These are phyloP conservation scores for Eucriotettix oculatus DNA, from an alignment of 2,888 invertebrate genomes.

Conservation along the genomic window DNA sequence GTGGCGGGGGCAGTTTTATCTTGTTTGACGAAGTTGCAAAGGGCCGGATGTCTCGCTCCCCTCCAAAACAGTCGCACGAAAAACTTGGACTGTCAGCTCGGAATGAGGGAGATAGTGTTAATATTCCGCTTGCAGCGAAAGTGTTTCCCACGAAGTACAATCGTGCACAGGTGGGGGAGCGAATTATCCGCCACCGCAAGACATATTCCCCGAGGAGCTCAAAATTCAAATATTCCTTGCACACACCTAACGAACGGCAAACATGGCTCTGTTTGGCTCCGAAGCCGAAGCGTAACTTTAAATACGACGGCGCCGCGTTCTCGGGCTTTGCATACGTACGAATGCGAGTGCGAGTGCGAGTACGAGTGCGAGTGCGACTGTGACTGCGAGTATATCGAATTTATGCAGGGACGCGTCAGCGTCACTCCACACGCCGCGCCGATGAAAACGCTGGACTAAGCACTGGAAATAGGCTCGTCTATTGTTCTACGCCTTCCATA, in stretches of 20 bases:
- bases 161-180: neutral
- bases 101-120: slow-evolving; percentile 4
- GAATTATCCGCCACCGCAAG: slow-evolving; percentile 15
- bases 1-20: slow-evolving; percentile 5
- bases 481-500: neutral
- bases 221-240: neutral
- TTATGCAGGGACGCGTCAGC: too few species aligned
- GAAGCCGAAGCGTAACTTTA: neutral
- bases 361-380: too few species aligned
- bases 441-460: too few species aligned
- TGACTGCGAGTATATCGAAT: too few species aligned
- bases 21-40: slow-evolving; percentile 11
- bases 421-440: too few species aligned
- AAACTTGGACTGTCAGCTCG: slow-evolving; percentile 8
- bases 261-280: neutral
- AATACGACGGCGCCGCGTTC: neutral
- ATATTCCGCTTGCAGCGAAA: slow-evolving; percentile 3
- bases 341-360: too few species aligned
- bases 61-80: neutral
- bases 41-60: slow-evolving; percentile 10
- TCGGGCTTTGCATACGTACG: too few species aligned
- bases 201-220: neutral
- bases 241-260: neutral
- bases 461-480: too few species aligned
- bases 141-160: slow-evolving; percentile 5